Percentiles rank a stretch among this genome's conserved stretches.
Conservation (phyloP, 2,888 invertebrate genomes). For the Xylophagus ater region DNA sequence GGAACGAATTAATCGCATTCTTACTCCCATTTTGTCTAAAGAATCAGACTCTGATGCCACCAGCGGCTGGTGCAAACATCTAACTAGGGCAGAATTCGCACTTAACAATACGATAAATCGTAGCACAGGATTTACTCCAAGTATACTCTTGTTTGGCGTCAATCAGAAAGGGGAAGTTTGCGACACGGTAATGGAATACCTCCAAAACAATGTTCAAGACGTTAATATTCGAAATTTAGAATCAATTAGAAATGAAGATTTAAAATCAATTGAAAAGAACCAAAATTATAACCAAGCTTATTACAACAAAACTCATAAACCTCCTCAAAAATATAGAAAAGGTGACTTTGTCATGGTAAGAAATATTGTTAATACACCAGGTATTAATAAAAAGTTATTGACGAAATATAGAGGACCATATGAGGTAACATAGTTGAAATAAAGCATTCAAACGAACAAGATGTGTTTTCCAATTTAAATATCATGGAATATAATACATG, state of each 20-base stretch:
- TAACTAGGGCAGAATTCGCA: conserved; percentile 19
- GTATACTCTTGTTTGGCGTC: conserved; percentile 22
- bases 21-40: conserved; percentile 11
- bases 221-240: background rate
- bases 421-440: too few relatives aligned
- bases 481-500: too few relatives aligned
- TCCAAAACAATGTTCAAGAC: conserved; percentile 3
- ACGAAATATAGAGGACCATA: too few relatives aligned
- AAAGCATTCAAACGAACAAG: too few relatives aligned
- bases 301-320: background rate
- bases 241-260: background rate
- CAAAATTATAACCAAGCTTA: background rate
- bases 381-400: background rate
- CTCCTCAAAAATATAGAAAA: background rate
- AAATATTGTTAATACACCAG: background rate
- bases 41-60: conserved; percentile 5
- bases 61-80: conserved; percentile 10
- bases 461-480: too few relatives aligned
- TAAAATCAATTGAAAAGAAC: background rate
- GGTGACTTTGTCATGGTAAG: background rate
- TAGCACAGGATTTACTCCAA: conserved; percentile 22
- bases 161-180: conserved; percentile 20
- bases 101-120: conserved; percentile 23
- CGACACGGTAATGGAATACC: conserved; percentile 17
- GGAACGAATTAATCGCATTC: conserved; percentile 5